These are phyloP conservation scores for Mustela nigripes DNA, from an alignment of 2,113 vertebrate species.

Conservation along the genomic window DNA sequence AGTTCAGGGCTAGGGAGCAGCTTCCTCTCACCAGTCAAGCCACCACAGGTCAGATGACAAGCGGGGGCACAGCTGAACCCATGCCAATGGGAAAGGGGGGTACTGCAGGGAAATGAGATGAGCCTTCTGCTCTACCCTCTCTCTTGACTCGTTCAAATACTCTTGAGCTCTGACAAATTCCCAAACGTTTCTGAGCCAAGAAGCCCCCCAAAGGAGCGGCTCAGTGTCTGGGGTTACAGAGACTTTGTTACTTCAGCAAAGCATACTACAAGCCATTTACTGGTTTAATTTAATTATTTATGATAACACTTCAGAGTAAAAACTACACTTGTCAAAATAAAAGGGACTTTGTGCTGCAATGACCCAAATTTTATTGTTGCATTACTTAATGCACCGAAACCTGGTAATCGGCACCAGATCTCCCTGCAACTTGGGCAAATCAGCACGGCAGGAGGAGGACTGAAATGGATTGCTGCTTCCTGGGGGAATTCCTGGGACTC, in stretches of 20 bases:
- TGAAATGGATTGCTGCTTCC: conserved; percentile 57
- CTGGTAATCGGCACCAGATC: conserved; percentile 76
- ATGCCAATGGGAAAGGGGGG: accelerated
- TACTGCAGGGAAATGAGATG: neutral
- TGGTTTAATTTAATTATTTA: conserved; percentile 84
- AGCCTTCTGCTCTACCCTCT: neutral
- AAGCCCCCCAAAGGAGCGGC: conserved; percentile 61
- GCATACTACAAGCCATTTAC: conserved; percentile 75
- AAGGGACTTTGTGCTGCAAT: conserved; percentile 78
- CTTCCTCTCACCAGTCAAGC: neutral
- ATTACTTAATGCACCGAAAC: conserved; percentile 77
- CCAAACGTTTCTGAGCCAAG: conserved; percentile 72
- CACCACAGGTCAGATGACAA: neutral
- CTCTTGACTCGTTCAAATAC: conserved; percentile 24
- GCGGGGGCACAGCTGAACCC: neutral
- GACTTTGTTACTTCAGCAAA: conserved; percentile 75
- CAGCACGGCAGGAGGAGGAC: neutral
- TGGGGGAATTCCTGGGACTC: conserved; percentile 14
- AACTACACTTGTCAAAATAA: conserved; percentile 85
- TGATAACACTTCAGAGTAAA: conserved; percentile 84
- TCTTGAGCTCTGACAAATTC: conserved; percentile 61
- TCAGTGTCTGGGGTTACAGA: conserved; percentile 70
- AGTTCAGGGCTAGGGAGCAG: neutral
- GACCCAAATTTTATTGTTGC: conserved; percentile 81
- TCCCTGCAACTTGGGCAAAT: conserved; percentile 36